Conservation (phyloP, 2,797 vertebrate genomes). For the Macrochelys suwanniensis region DNA sequence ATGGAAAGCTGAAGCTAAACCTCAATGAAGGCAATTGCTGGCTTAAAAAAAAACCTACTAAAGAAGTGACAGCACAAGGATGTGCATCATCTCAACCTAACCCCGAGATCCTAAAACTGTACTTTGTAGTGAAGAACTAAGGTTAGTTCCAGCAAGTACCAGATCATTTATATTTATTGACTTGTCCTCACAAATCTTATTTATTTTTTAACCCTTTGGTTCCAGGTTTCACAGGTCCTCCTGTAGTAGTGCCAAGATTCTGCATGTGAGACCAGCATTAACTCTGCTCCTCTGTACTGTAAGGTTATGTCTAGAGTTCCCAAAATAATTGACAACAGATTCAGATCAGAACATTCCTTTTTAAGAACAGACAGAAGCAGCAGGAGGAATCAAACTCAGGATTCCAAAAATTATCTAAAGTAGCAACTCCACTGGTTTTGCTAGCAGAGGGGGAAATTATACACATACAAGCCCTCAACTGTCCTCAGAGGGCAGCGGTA, state of each 20-base stretch:
- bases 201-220: neutral
- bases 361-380: neutral
- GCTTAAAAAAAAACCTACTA: neutral
- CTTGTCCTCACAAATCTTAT: slow-evolving; percentile 43
- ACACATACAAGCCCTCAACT: neutral
- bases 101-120: slow-evolving; percentile 8
- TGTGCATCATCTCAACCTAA: neutral
- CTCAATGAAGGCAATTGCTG: neutral
- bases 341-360: neutral
- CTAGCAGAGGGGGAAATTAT: neutral
- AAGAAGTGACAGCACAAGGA: neutral
- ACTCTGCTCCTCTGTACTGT: slow-evolving; percentile 23
- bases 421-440: neutral
- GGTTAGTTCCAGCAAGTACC: slow-evolving; percentile 45
- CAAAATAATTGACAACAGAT: slow-evolving; percentile 43
- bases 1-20: neutral
- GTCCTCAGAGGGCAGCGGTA: slow-evolving; percentile 56
- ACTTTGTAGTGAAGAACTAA: slow-evolving; percentile 46
- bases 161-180: slow-evolving; percentile 9
- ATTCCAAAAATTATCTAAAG: neutral
- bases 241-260: slow-evolving; percentile 15
- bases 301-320: neutral
- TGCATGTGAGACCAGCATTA: neutral
- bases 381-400: neutral
- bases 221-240: slow-evolving; percentile 45